Percentiles rank a stretch among this genome's conserved stretches.
Conservation (phyloP, 2,113 vertebrate genomes). For the Pelmatolapia mariae region DNA sequence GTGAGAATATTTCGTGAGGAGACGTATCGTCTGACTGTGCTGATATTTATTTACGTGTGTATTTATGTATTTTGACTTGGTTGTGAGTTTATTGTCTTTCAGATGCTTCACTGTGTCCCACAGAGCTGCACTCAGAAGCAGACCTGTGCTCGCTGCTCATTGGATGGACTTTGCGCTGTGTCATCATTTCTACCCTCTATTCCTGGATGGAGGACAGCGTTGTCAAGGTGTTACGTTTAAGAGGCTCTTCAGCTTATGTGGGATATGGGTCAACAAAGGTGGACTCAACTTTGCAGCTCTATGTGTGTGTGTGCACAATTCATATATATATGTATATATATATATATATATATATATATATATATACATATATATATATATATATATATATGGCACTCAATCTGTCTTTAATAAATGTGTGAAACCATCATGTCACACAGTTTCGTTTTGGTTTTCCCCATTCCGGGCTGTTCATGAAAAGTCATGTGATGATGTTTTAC, state of each 20-base stretch:
- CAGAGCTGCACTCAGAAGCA: not conserved
- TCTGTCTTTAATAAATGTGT: not conserved
- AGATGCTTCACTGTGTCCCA: not conserved
- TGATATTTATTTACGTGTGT: not conserved
- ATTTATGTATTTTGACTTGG: not conserved
- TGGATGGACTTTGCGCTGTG: slow-evolving; percentile 34
- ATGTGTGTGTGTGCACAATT: not conserved
- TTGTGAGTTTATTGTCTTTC: not conserved
- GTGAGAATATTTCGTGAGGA: not conserved
- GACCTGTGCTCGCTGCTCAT: not conserved
- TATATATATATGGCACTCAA: not conserved
- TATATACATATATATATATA: too few relatives aligned
- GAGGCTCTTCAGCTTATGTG: slow-evolving; percentile 82
- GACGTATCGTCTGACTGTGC: not conserved
- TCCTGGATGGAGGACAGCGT: slow-evolving; percentile 55
- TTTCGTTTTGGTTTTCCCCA: not conserved
- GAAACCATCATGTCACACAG: not conserved
- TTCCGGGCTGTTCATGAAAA: not conserved
- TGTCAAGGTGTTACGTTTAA: slow-evolving; percentile 72
- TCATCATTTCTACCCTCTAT: slow-evolving; percentile 49
- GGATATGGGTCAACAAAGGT: slow-evolving; percentile 77
- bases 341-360: not conserved
- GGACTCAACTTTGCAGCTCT: slow-evolving; percentile 42
- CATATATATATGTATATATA: not conserved
- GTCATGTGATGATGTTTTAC: not conserved